Evolutionary conservation across 92 coral and sea anemone genomes (phyloP).

Genomic region (Porites cylindrica): DNA sequence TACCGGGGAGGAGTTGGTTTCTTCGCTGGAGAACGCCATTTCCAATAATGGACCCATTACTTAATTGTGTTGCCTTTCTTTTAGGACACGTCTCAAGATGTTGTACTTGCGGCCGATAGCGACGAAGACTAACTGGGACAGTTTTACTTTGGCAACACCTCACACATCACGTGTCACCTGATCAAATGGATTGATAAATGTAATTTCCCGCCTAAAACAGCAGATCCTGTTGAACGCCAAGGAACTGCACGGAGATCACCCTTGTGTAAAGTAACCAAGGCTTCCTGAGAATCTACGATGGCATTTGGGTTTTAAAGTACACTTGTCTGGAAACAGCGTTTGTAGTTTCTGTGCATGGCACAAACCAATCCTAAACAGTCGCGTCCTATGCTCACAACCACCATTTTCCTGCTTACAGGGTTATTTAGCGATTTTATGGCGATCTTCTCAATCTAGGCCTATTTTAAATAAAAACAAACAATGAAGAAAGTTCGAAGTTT

Average conservation of each 20-base stretch:
- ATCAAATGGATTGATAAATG: not conserved
- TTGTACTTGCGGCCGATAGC: conserved; percentile 92
- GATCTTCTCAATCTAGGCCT: not conserved
- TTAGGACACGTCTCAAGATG: conserved; percentile 50
- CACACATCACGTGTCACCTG: not conserved
- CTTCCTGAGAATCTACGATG: too few species aligned
- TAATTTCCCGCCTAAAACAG: not conserved
- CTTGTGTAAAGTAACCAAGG: too few species aligned
- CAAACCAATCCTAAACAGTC: not conserved
- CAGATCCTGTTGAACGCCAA: not conserved
- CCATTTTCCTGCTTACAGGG: not conserved
- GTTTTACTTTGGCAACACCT: not conserved
- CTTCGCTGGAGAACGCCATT: not conserved
- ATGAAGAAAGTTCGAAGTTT: too few species aligned
- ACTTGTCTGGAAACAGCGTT: not conserved
- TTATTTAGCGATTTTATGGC: not conserved
- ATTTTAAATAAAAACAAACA: too few species aligned
- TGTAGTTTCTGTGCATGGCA: not conserved
- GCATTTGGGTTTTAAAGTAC: not conserved
- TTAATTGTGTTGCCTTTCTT: not conserved
- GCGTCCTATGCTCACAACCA: not conserved
- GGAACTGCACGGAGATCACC: too few species aligned
- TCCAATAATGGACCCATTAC: not conserved
- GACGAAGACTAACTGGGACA: conserved; percentile 68
- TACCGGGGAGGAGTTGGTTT: not conserved